Conservation (phyloP, 2,888 invertebrate genomes). For the Lucinisca nassula region DNA sequence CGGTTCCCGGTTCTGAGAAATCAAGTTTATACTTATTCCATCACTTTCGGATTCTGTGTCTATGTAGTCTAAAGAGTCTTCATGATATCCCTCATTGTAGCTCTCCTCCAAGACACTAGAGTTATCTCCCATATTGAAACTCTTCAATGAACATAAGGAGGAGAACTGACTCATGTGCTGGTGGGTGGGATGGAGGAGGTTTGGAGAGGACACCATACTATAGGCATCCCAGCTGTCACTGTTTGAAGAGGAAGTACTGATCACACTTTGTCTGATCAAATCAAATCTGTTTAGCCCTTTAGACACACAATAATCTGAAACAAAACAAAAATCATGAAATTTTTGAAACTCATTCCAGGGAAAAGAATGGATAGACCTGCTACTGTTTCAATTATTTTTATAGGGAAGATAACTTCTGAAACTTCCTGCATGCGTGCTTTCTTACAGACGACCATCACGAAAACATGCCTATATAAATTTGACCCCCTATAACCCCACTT, state of each 20-base stretch:
- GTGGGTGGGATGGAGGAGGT: conserved; percentile 36
- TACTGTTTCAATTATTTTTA: too few relatives aligned
- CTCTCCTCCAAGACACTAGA: conserved; percentile 62
- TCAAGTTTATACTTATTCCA: conserved; percentile 24
- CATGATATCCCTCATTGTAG: conserved; percentile 19
- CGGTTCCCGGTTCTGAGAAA: not conserved
- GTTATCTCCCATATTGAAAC: conserved; percentile 61
- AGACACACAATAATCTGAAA: conserved; percentile 63
- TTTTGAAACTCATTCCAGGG: too few relatives aligned
- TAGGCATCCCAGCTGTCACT: conserved; percentile 82
- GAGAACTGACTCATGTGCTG: conserved; percentile 38
- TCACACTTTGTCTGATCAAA: conserved; percentile 71
- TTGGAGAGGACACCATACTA: conserved; percentile 77
- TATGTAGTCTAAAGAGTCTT: conserved; percentile 56
- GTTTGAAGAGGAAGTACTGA: conserved; percentile 68
- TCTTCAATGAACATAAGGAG: conserved; percentile 61
- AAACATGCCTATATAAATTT: too few relatives aligned
- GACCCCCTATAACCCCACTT: too few relatives aligned
- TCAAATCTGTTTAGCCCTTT: conserved; percentile 73
- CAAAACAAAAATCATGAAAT: too few relatives aligned
- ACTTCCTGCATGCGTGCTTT: too few relatives aligned
- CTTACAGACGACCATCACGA: too few relatives aligned
- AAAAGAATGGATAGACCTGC: too few relatives aligned
- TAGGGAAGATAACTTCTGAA: too few relatives aligned
- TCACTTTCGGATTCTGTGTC: conserved; percentile 72